Evolutionary conservation across 2,113 vertebrate species (phyloP).

Genomic region (Ochotona princeps): DNA sequence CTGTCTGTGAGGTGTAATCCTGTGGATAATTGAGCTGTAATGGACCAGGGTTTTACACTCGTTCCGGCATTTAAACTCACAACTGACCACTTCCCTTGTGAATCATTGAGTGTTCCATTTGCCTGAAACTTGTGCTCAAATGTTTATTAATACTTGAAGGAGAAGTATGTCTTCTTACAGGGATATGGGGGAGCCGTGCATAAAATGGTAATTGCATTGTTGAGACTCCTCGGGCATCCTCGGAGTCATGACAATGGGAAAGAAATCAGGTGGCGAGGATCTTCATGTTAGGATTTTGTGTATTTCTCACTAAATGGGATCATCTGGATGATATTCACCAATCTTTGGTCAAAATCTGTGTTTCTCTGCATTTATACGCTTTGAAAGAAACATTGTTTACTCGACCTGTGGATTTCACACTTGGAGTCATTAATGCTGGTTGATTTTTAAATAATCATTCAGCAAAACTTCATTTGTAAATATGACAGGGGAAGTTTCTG

Average conservation of each 20-base stretch:
- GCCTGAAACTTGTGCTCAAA: background rate
- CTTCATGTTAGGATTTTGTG: background rate
- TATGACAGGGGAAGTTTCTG: constrained; percentile 40
- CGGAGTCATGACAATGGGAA: background rate
- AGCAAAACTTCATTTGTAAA: constrained; percentile 51
- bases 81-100: background rate
- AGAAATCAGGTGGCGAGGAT: background rate
- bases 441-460: constrained; percentile 29
- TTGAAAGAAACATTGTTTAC: background rate
- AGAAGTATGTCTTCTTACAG: background rate
- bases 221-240: background rate
- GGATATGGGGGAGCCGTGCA: accelerated
- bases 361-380: background rate
- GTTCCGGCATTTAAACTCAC: background rate
- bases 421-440: constrained; percentile 50
- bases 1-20: background rate
- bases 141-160: background rate
- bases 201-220: background rate
- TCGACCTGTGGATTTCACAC: constrained; percentile 46
- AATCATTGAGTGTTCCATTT: background rate
- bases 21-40: background rate
- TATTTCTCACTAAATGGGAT: constrained; percentile 12
- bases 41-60: background rate
- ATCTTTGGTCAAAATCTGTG: background rate
- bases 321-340: background rate